Conservation (phyloP, 2,797 vertebrate genomes). For the Crocidura indochinensis region DNA sequence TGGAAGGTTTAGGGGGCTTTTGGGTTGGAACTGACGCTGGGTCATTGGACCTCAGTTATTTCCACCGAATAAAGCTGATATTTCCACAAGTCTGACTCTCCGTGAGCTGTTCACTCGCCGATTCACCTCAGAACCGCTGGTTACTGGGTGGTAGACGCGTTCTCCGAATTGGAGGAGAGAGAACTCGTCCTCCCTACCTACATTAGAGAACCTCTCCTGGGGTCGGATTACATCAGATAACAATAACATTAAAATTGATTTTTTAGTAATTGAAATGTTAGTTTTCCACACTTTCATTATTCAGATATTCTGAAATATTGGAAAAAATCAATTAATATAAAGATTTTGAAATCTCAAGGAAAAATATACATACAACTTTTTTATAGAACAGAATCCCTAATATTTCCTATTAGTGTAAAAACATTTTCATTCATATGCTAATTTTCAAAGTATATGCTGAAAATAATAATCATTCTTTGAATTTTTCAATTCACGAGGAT, state of each 20-base stretch:
- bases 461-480: conserved; percentile 20
- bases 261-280: conserved; percentile 30
- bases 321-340: background rate
- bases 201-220: too few relatives aligned
- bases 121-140: too few relatives aligned
- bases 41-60: too few relatives aligned
- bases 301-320: background rate
- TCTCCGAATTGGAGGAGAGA: too few relatives aligned
- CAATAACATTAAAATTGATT: background rate
- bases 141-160: too few relatives aligned
- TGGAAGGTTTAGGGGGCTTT: too few relatives aligned
- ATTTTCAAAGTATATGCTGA: conserved; percentile 26
- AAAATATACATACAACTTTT: background rate
- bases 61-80: too few relatives aligned
- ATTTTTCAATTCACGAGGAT: conserved; percentile 22
- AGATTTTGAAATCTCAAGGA: background rate
- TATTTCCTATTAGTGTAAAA: background rate
- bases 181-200: too few relatives aligned
- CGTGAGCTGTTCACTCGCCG: too few relatives aligned
- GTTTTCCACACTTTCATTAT: background rate
- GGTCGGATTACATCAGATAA: too few relatives aligned
- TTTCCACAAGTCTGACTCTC: too few relatives aligned
- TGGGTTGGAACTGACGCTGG: too few relatives aligned
- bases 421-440: background rate
- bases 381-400: background rate